A percentile compares a stretch with the other conserved stretches of the same genome.
phyloP scores from a whole-genome alignment of 2,797 vertebrate species.

The Myripristis murdjan region DNA sequence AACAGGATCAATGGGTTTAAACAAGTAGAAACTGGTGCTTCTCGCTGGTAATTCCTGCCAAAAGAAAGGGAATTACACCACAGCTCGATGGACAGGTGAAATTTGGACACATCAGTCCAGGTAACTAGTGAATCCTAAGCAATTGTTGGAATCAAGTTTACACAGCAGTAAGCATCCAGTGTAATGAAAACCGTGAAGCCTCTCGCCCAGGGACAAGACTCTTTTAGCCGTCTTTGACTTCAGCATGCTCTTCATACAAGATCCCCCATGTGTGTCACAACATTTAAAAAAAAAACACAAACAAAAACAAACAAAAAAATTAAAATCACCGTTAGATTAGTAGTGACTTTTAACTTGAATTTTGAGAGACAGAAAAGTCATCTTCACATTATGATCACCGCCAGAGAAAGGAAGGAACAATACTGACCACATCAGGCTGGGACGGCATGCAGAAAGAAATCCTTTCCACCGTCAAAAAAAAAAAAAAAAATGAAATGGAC shows the following conservation, averaged over 20 bases:
- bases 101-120: not conserved
- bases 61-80: not conserved
- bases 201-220: not conserved
- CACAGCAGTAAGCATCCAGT: not conserved
- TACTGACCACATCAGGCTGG: not conserved
- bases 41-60: slow-evolving; percentile 2
- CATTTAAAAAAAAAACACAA: not conserved
- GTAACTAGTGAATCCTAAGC: not conserved
- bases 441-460: not conserved
- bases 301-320: not conserved
- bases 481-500: too few species aligned
- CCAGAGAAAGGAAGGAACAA: not conserved
- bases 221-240: not conserved
- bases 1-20: slow-evolving; percentile 27
- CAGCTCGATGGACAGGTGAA: not conserved
- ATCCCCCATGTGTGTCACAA: not conserved
- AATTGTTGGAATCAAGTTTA: slow-evolving; percentile 22
- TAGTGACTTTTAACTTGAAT: not conserved
- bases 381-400: not conserved
- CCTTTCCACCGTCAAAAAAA: too few species aligned
- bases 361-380: not conserved
- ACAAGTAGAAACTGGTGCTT: slow-evolving; percentile 6
- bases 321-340: not conserved
- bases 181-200: not conserved
- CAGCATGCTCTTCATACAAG: not conserved